A percentile compares a stretch with the other conserved stretches of the same genome.
Evolutionary conservation across 2,113 vertebrate species (phyloP).

Genomic region (Gobio gobio): DNA sequence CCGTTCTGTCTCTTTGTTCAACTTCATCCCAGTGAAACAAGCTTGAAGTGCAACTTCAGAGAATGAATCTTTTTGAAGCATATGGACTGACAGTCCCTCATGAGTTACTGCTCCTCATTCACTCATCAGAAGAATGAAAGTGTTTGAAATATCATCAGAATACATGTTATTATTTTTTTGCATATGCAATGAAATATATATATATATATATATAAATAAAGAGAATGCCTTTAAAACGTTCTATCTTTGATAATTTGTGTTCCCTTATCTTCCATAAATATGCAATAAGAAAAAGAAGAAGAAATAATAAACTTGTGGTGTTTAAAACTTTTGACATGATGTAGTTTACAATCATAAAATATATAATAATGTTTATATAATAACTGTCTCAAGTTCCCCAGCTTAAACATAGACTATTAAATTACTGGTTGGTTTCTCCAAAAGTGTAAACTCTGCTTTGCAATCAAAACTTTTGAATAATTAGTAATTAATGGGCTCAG

Average conservation of each 20-base stretch:
- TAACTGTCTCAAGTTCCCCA: neutral
- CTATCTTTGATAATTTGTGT: neutral
- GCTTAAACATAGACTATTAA: no score
- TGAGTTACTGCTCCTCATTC: neutral
- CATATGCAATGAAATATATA: neutral
- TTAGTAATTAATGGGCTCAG: neutral
- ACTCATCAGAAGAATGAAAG: neutral
- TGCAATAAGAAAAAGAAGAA: neutral
- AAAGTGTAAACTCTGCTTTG: neutral
- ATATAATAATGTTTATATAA: neutral
- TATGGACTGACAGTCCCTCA: neutral
- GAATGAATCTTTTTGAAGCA: neutral
- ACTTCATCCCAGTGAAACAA: neutral
- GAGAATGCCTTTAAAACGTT: neutral
- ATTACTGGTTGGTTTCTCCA: neutral
- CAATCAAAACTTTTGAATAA: neutral
- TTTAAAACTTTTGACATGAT: neutral
- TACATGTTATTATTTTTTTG: neutral
- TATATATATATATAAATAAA: neutral
- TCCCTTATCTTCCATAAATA: neutral
- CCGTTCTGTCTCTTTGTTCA: neutral
- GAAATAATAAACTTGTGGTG: no score
- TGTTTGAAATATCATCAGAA: constrained; percentile 1
- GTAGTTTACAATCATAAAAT: neutral
- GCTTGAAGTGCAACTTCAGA: neutral